Conservation (phyloP, 2,888 invertebrate genomes). For the Steinernema carpocapsae region DNA sequence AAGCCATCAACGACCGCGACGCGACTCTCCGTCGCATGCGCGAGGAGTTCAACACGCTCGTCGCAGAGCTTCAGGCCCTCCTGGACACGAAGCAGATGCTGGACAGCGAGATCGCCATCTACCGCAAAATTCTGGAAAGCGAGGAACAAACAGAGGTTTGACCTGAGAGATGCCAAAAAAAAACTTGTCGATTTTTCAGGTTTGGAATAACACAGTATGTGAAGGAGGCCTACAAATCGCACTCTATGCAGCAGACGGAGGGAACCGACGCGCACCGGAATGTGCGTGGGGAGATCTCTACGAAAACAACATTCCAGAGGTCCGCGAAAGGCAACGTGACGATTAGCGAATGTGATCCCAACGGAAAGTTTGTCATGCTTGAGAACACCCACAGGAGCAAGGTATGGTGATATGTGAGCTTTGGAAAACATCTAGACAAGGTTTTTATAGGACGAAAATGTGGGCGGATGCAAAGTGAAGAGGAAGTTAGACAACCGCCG, state of each 20-base stretch:
- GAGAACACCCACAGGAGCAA: conserved; percentile 71
- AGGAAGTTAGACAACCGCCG: conserved; percentile 68
- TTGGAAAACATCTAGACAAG: neutral
- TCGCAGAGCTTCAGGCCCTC: conserved; percentile 66
- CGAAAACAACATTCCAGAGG: conserved; percentile 73
- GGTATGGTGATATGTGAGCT: conserved; percentile 37
- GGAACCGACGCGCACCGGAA: conserved; percentile 68
- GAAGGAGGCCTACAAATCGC: conserved; percentile 69
- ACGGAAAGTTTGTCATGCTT: conserved; percentile 71
- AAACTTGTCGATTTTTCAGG: neutral
- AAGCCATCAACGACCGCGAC: conserved; percentile 69
- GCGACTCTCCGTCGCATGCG: conserved; percentile 62
- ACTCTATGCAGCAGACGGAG: conserved; percentile 68
- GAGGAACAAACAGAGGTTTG: conserved; percentile 66
- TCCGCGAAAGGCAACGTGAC: conserved; percentile 72
- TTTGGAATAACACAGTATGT: conserved; percentile 56
- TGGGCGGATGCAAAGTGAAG: conserved; percentile 69
- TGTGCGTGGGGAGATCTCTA: conserved; percentile 68
- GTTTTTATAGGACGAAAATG: conserved; percentile 68
- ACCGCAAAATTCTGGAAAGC: conserved; percentile 72
- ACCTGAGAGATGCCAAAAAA: neutral
- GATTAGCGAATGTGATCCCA: conserved; percentile 71
- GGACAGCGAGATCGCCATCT: conserved; percentile 73
- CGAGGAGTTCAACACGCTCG: conserved; percentile 58
- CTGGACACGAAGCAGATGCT: conserved; percentile 72